A percentile compares a stretch with the other conserved stretches of the same genome.
phyloP scores from a whole-genome alignment of 1,140 invertebrate species.

The Luehdorfia chinensis region DNA sequence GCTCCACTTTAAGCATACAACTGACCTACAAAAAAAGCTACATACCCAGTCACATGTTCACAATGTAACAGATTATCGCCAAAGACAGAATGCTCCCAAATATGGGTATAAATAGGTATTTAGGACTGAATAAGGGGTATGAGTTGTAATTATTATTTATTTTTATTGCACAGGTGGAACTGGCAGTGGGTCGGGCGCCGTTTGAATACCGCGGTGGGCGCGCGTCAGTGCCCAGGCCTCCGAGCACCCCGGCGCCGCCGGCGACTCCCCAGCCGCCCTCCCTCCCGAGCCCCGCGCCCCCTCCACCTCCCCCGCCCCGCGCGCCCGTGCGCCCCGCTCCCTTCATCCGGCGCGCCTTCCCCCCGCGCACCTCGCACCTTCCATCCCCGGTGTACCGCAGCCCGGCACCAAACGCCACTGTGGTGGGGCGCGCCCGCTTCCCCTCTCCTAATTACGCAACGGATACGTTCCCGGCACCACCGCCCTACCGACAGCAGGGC shows the following conservation, averaged over 20 bases:
- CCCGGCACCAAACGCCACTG: conserved; percentile 33
- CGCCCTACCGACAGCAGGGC: conserved; percentile 35
- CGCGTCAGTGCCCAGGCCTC: conserved; percentile 50
- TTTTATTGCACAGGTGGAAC: conserved; percentile 58
- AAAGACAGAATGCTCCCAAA: no score
- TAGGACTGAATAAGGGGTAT: no score
- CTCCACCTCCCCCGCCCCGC: conserved; percentile 32
- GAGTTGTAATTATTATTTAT: no score
- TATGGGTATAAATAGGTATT: no score
- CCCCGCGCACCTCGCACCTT: conserved; percentile 31
- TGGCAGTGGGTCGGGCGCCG: conserved; percentile 57
- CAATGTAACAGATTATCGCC: no score
- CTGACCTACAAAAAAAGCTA: no score
- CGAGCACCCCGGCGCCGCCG: conserved; percentile 52
- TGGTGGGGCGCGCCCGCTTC: conserved; percentile 47
- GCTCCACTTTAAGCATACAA: no score
- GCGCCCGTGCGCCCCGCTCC: conserved; percentile 31
- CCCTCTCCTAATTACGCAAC: conserved; percentile 28
- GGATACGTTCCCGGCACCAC: conserved; percentile 53
- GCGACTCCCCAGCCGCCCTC: conserved; percentile 26
- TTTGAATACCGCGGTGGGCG: conserved; percentile 63
- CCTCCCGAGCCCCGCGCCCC: conserved; percentile 24
- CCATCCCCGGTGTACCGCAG: conserved; percentile 47
- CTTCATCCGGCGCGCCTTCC: conserved; percentile 36
- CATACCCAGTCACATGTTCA: no score